Percentiles rank a stretch among this genome's conserved stretches.
Conservation (phyloP, 1,140 invertebrate species). For the Orchestia grillus region DNA sequence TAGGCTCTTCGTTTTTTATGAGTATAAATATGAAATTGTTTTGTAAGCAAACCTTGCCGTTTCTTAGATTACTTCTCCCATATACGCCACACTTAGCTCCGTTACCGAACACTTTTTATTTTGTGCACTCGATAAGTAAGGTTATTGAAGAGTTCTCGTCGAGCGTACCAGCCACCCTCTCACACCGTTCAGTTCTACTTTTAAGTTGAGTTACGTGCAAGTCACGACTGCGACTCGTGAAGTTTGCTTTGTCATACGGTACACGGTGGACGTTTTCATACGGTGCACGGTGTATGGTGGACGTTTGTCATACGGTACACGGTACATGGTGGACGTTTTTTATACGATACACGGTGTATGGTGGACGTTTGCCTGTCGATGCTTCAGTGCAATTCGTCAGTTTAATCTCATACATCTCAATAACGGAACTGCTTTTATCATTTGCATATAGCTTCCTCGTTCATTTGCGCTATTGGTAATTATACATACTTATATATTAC, state of each 20-base stretch:
- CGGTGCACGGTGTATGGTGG: neutral
- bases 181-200: neutral
- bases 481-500: neutral
- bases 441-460: neutral
- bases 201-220: neutral
- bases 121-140: constrained; percentile 24
- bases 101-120: constrained; percentile 32
- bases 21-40: neutral
- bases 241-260: neutral
- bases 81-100: neutral
- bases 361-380: neutral
- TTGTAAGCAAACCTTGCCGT: constrained; percentile 1
- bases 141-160: neutral
- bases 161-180: neutral
- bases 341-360: neutral
- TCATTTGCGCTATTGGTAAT: neutral
- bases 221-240: neutral
- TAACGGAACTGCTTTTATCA: neutral
- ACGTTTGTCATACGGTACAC: too few relatives aligned
- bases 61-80: neutral
- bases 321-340: too few relatives aligned
- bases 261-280: too few relatives aligned
- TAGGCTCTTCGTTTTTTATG: constrained; percentile 33
- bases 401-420: neutral
- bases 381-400: neutral